Evolutionary conservation across 2,888 invertebrate genomes (phyloP).

Genomic region (Galerucella pusilla): DNA sequence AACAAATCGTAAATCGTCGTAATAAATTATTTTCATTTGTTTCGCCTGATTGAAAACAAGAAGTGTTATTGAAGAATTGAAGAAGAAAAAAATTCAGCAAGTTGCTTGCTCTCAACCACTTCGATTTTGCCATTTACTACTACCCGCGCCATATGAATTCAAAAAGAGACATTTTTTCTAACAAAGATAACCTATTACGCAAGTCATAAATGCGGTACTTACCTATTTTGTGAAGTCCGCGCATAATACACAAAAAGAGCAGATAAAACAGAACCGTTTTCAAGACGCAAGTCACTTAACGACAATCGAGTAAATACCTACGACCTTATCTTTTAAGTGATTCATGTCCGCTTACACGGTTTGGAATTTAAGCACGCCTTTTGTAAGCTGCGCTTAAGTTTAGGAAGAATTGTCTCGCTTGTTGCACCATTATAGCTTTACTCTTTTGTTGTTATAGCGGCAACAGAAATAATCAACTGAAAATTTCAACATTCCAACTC

Average conservation of each 20-base stretch:
- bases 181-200: background rate
- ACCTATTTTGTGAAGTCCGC: background rate
- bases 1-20: conserved; percentile 59
- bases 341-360: no score
- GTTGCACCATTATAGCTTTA: no score
- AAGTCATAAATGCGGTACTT: background rate
- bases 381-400: no score
- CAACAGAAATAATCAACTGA: no score
- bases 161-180: background rate
- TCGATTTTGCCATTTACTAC: conserved; percentile 18
- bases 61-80: conserved; percentile 48
- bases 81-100: conserved; percentile 43
- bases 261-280: no score
- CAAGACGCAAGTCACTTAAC: no score
- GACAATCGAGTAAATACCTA: no score
- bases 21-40: conserved; percentile 62
- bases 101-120: conserved; percentile 19
- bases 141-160: background rate
- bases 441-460: no score
- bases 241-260: background rate
- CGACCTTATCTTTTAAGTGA: no score
- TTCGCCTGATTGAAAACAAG: conserved; percentile 59
- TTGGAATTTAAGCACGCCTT: no score
- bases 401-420: no score
- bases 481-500: no score